Base-by-base conservation (phyloP, 2,113 vertebrate genomes). In the Strix uralensis region DNA sequence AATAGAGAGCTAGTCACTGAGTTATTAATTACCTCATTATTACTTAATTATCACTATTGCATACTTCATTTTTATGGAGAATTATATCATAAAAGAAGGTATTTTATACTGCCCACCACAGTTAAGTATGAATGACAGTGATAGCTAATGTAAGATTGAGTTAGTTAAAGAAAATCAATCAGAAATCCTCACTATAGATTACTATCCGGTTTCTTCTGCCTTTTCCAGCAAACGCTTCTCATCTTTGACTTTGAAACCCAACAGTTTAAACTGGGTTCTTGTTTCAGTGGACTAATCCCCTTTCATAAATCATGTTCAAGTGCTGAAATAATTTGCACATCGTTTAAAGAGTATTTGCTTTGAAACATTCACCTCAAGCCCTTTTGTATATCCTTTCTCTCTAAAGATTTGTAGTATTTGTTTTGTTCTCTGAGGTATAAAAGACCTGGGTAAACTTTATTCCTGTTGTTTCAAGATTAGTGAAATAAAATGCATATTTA, bases 381-480 rank as follows among this genome's bases (percentile, higher is more conserved):
- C 98, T 98, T 98, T 98, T 97, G 97, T 98, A 98, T 98, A 98
- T 98, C 97, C 97, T 97, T 98, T 98, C 96, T 97, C 98, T 98
- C 98, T 95, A 97, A 98, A 98, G 98, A 98, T 98, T 98, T 98
- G 97, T 98, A 97, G 89, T 98, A 98, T 98, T 98, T 98, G 98
- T 98, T 98, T 98, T 98, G 98, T 98, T 98, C 98, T 98, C 98
- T 98, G 98, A 98, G 98, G 98, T 98, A 98, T 98, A 98, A 98
- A 98, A 98, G 98, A 98, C 98, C 97, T 98, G 97, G 97, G 98
- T 98, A 98, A 98, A 98, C 98, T 98, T 98, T 98, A 98, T 98
- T 98, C 97, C 98, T 98, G 98, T 98, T 98, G 98, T 98, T 98
- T 98, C 98, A 98, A 98, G 98, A 98, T 98, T 98, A 98, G 98